These are phyloP conservation scores for Amphiduros pacificus DNA, from an alignment of 2,888 invertebrate genomes.

Conservation along the genomic window DNA sequence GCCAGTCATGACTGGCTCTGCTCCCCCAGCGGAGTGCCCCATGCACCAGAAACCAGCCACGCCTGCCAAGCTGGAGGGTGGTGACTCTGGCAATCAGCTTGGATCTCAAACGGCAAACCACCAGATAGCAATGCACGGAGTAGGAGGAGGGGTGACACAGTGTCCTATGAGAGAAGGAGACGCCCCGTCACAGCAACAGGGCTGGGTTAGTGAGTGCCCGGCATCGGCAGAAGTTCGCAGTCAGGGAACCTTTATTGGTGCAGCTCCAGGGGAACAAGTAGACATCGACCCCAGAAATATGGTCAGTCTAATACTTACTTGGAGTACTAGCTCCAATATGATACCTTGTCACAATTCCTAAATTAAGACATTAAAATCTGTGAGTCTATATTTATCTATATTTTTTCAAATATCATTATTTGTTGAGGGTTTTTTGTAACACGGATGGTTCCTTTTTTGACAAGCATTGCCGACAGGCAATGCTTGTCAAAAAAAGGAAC, in stretches of 20 bases:
- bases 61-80: neutral
- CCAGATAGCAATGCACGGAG: conserved; percentile 56
- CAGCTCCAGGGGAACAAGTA: conserved; percentile 16
- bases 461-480: too few species aligned
- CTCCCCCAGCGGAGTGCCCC: conserved; percentile 70
- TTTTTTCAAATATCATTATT: too few species aligned
- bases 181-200: conserved; percentile 43
- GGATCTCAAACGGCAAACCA: neutral
- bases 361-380: neutral
- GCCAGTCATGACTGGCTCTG: too few species aligned
- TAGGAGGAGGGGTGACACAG: too few species aligned
- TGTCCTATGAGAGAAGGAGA: conserved; percentile 72
- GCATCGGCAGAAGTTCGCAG: neutral
- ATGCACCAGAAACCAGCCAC: conserved; percentile 70
- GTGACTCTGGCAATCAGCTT: neutral
- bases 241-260: neutral
- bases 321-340: neutral
- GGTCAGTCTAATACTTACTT: conserved; percentile 62
- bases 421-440: too few species aligned
- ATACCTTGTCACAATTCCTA: neutral
- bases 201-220: conserved; percentile 5
- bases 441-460: too few species aligned
- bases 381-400: too few species aligned
- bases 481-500: too few species aligned
- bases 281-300: conserved; percentile 84